Conservation (phyloP, 2,797 vertebrate species). For the Perodicticus potto region DNA sequence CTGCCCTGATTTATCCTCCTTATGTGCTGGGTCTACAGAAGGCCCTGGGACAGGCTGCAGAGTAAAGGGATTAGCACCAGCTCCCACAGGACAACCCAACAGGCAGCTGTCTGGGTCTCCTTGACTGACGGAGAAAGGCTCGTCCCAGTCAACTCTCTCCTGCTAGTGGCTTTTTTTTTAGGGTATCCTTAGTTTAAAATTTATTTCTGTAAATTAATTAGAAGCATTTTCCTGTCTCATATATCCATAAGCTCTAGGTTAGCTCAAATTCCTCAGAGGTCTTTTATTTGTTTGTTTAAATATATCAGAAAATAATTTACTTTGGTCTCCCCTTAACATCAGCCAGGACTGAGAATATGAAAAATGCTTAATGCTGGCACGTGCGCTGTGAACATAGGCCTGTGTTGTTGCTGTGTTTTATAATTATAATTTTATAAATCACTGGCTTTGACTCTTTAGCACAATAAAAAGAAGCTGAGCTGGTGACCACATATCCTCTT, state of each 20-base stretch:
- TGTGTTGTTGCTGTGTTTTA: neutral
- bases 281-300: neutral
- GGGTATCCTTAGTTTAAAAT: neutral
- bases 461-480: neutral
- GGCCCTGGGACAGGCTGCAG: neutral
- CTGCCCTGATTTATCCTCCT: neutral
- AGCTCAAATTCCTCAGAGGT: neutral
- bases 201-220: neutral
- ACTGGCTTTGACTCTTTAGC: neutral
- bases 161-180: neutral
- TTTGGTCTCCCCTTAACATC: neutral
- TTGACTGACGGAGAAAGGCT: neutral
- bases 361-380: neutral
- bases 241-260: neutral
- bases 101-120: neutral
- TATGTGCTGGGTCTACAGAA: neutral
- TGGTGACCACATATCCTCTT: neutral
- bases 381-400: neutral
- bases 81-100: neutral
- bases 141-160: neutral
- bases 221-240: neutral
- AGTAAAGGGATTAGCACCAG: neutral
- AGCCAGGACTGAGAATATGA: neutral
- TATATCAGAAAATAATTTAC: slow-evolving; percentile 40
- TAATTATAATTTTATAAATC: neutral